Evolutionary conservation across 2,113 vertebrate genomes (phyloP).

Genomic region (Podilymbus podiceps): DNA sequence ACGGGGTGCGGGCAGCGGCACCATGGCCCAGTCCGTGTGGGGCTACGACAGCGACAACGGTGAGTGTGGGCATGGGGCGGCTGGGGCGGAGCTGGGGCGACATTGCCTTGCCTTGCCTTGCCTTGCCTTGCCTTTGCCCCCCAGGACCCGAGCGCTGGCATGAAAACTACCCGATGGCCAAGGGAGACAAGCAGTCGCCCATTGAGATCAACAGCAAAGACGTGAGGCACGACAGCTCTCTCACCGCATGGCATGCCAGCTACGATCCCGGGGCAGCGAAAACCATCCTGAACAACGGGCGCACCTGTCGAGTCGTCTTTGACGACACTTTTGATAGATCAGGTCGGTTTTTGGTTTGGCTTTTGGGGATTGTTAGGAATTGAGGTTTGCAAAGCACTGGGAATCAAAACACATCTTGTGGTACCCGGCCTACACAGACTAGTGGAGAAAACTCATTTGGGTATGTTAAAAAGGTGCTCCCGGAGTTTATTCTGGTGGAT

Average conservation of each 20-base stretch:
- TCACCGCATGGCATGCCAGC: conserved; percentile 76
- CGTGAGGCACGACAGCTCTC: conserved; percentile 73
- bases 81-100: background rate
- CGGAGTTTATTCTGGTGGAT: background rate
- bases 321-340: conserved; percentile 85
- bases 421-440: background rate
- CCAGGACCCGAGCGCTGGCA: conserved; percentile 89
- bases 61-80: conserved; percentile 44
- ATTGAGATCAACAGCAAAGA: conserved; percentile 84
- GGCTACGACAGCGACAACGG: conserved; percentile 77
- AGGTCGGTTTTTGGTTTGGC: conserved; percentile 74
- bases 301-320: conserved; percentile 90
- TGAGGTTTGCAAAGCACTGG: background rate
- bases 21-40: conserved; percentile 72
- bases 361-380: background rate
- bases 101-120: background rate
- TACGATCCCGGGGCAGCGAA: conserved; percentile 86
- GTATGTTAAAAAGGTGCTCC: fast-evolving
- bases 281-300: conserved; percentile 90
- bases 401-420: background rate
- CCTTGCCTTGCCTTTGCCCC: background rate
- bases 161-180: conserved; percentile 80
- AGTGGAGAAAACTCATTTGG: background rate
- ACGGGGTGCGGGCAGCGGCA: background rate
- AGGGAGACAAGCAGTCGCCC: conserved; percentile 90